Evolutionary conservation across 2,888 invertebrate genomes (phyloP).

Genomic region (Chymomyza fuscimana): DNA sequence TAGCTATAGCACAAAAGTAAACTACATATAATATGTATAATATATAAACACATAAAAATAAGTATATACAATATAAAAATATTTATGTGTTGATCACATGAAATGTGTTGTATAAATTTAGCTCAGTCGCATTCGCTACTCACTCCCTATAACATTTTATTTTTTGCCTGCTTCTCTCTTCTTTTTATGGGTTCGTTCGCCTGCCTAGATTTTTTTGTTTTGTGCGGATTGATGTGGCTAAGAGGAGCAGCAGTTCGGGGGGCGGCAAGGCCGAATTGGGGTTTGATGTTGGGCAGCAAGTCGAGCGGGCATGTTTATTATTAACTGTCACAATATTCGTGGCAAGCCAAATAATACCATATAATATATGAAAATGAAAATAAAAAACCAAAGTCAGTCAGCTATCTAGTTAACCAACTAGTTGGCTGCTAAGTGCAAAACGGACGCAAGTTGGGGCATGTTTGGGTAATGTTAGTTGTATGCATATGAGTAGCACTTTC

Average conservation of each 20-base stretch:
- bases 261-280: not conserved
- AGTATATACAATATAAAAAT: slow-evolving; percentile 55
- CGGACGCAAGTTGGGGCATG: not conserved
- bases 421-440: too few relatives aligned
- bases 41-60: slow-evolving; percentile 39
- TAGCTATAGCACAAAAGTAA: not conserved
- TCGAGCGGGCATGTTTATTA: slow-evolving; percentile 59
- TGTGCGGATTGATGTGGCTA: slow-evolving; percentile 3
- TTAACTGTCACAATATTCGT: slow-evolving; percentile 65
- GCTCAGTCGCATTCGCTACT: slow-evolving; percentile 39
- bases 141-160: not conserved
- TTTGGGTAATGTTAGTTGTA: not conserved
- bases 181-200: slow-evolving; percentile 51
- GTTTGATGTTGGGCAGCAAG: too few relatives aligned
- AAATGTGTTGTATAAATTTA: slow-evolving; percentile 70
- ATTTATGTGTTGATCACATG: slow-evolving; percentile 73
- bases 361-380: slow-evolving; percentile 27
- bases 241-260: not conserved
- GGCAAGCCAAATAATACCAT: slow-evolving; percentile 1
- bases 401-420: not conserved
- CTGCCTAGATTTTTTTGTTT: slow-evolving; percentile 28
- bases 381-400: slow-evolving; percentile 21
- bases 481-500: too few relatives aligned
- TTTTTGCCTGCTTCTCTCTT: slow-evolving; percentile 30
- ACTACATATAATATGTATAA: not conserved